Evolutionary conservation across 2,888 invertebrate genomes (phyloP).

Genomic region (Melanargia galathea): DNA sequence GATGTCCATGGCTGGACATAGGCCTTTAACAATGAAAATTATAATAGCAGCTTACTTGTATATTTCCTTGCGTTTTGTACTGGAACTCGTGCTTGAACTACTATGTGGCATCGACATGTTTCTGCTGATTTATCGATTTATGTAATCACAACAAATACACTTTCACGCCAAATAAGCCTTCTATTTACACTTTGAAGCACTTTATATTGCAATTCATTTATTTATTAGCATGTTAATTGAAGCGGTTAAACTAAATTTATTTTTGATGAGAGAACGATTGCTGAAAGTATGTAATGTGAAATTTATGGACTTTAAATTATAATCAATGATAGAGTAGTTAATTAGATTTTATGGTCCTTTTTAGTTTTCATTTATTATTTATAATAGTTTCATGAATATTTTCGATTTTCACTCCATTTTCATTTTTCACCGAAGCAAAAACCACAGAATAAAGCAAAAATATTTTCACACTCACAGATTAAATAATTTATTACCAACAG

Average conservation of each 20-base stretch:
- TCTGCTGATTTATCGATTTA: conserved; percentile 18
- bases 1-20: background rate
- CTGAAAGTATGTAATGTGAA: no score
- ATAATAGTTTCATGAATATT: no score
- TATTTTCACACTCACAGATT: no score
- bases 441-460: no score
- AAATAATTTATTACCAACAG: no score
- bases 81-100: conserved; percentile 75
- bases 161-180: background rate
- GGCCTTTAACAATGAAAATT: background rate
- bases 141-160: background rate
- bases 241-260: background rate
- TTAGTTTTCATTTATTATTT: no score
- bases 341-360: no score
- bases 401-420: no score
- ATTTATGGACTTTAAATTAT: no score
- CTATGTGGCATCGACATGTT: conserved; percentile 79
- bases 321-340: no score
- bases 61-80: conserved; percentile 79
- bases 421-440: no score
- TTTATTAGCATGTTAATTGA: conserved; percentile 1
- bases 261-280: background rate
- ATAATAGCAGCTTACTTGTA: conserved; percentile 66
- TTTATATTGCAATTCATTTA: background rate
- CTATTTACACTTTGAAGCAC: background rate